These are phyloP conservation scores for Rhinophrynus dorsalis DNA, from an alignment of 2,797 vertebrate genomes.

Conservation along the genomic window DNA sequence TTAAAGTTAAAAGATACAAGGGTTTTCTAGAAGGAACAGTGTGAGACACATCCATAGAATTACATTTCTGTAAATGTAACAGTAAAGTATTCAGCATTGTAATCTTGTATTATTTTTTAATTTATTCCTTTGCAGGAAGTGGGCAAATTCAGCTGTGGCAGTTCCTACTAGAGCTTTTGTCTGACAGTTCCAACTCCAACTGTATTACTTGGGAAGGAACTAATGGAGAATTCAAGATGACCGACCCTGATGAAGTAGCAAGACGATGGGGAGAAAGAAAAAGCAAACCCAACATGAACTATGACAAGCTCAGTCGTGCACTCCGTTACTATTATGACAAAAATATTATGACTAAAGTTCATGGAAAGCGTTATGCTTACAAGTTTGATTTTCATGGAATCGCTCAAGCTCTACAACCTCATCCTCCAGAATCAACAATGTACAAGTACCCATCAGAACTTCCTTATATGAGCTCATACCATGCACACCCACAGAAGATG, in stretches of 20 bases:
- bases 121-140: slow-evolving; percentile 66
- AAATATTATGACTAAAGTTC: slow-evolving; percentile 92
- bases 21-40: too few relatives aligned
- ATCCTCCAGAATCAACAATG: slow-evolving; percentile 81
- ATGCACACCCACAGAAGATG: slow-evolving; percentile 86
- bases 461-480: slow-evolving; percentile 83
- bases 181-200: slow-evolving; percentile 81
- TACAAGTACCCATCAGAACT: slow-evolving; percentile 87
- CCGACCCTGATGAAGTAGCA: slow-evolving; percentile 84
- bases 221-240: slow-evolving; percentile 89
- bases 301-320: slow-evolving; percentile 86
- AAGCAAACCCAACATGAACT: slow-evolving; percentile 91
- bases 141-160: slow-evolving; percentile 89
- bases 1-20: too few relatives aligned
- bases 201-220: slow-evolving; percentile 90
- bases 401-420: slow-evolving; percentile 84
- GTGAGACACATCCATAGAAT: too few relatives aligned
- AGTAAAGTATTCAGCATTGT: neutral
- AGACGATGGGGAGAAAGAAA: slow-evolving; percentile 85
- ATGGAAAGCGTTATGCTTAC: slow-evolving; percentile 87
- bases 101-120: neutral
- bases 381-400: slow-evolving; percentile 90
- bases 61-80: too few relatives aligned
- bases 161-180: slow-evolving; percentile 85
- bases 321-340: slow-evolving; percentile 90